Conservation (phyloP, 2,113 vertebrate genomes). For the Solenodon paradoxus region DNA sequence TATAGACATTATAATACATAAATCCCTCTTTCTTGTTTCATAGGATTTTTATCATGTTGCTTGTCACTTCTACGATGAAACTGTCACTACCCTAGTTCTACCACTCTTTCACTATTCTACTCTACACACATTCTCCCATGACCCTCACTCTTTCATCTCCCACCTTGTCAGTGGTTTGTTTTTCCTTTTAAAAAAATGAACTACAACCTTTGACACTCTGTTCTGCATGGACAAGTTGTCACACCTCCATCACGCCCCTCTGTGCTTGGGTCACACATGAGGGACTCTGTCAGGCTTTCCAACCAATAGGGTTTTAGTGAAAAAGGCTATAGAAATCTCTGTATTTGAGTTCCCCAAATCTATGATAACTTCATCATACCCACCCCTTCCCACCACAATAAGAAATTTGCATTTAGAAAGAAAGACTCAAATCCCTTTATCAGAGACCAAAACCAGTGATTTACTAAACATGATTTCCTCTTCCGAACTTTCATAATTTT, state of each 20-base stretch:
- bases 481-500: not conserved
- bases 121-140: not conserved
- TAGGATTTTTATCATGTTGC: not conserved
- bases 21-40: not conserved
- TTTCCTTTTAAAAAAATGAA: not conserved
- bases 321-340: not conserved
- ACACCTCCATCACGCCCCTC: not conserved
- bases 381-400: fast-evolving
- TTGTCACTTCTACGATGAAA: not conserved
- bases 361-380: not conserved
- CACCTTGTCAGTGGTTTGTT: not conserved
- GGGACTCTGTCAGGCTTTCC: not conserved
- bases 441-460: not conserved
- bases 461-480: not conserved
- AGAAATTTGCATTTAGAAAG: not conserved
- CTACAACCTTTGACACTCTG: not conserved
- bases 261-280: not conserved
- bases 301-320: not conserved
- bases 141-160: not conserved
- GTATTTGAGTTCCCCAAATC: not conserved
- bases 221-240: not conserved
- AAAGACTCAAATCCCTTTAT: not conserved
- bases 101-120: no score
- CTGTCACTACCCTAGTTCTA: not conserved
- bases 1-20: not conserved